Evolutionary conservation across 2,797 vertebrate species (phyloP), one percentile per base, ranked within the genome.

Genomic region (Sebastes jordani): DNA sequence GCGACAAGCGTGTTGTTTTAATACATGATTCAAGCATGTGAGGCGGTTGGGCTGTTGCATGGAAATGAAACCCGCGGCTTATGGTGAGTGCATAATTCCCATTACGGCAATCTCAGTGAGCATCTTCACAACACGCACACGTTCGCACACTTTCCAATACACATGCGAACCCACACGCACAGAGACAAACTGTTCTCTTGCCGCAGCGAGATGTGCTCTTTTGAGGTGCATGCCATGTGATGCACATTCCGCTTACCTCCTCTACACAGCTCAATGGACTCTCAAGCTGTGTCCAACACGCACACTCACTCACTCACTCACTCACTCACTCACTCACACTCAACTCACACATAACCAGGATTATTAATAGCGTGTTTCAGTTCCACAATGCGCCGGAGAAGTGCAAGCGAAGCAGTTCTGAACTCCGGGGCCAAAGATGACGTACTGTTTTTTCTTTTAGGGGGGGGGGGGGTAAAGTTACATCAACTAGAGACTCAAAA

Each of bases 341-440:
- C 59, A 55, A 66, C 67, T 54, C 78, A 75, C 78, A 81, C 72
- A 66, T 62, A 63, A 80, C 54, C 42, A 58, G 59, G 60, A 75
- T 91, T 94, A 93, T 93, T 93, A 93, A 94, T 93, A 94, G 91
- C 54, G 18, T 86, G 88, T 95, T 95, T 95, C 91, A 88, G 79
- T 91, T 93, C 90, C 90, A 93, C 93, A 94, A 89, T 65, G 78
- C 32, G 29, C 55, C 23, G 66, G 67, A 92, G 89, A 94, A 91
- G 75, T 93, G 94, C 92, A 92, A 91, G 72, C 63, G 6, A 85
- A 89, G 93, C 91, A 89, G 77, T 90, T 90, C 86, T 78, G 54
- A 83, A 61, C 36, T 71, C 55, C 29, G 73, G 74, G 79, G 71
- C 80, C 72, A 86, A 86, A 86, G 81, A 93, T 94, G 91, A 91